A percentile compares a stretch with the other conserved stretches of the same genome.
Conservation (phyloP, 2,113 vertebrate species). For the Thomomys bottae region DNA sequence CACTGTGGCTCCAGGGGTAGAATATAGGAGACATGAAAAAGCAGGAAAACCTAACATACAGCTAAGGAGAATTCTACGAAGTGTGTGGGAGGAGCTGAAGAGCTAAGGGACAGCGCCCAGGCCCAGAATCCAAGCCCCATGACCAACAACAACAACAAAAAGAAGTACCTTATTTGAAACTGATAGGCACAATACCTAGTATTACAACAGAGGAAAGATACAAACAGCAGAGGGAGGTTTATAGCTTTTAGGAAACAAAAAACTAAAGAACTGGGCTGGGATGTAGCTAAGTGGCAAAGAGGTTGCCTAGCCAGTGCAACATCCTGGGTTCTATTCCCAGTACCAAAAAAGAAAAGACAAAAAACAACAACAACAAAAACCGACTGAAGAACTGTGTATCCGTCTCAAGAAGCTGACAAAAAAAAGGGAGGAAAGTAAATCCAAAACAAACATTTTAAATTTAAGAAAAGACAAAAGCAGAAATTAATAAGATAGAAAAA, state of each 20-base stretch:
- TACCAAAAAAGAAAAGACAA: no score
- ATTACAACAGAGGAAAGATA: background rate
- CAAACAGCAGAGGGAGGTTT: background rate
- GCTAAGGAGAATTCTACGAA: constrained; percentile 12
- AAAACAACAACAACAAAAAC: no score
- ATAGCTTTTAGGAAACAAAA: background rate
- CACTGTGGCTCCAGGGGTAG: no score
- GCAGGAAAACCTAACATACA: background rate
- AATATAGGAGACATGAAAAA: background rate
- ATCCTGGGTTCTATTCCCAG: no score
- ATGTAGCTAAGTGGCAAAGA: no score
- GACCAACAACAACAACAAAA: no score
- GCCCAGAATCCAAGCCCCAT: no score
- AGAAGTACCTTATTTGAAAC: no score
- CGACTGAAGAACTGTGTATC: background rate
- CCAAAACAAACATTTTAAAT: background rate
- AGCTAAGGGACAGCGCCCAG: no score
- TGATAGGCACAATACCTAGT: background rate
- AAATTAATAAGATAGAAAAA: background rate
- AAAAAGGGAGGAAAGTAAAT: background rate
- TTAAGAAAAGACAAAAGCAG: background rate
- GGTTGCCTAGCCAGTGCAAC: no score
- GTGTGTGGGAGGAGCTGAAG: background rate
- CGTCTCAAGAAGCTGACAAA: background rate
- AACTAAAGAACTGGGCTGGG: background rate